Conservation (phyloP, 2,888 invertebrate species). For the Lymantria monacha region DNA sequence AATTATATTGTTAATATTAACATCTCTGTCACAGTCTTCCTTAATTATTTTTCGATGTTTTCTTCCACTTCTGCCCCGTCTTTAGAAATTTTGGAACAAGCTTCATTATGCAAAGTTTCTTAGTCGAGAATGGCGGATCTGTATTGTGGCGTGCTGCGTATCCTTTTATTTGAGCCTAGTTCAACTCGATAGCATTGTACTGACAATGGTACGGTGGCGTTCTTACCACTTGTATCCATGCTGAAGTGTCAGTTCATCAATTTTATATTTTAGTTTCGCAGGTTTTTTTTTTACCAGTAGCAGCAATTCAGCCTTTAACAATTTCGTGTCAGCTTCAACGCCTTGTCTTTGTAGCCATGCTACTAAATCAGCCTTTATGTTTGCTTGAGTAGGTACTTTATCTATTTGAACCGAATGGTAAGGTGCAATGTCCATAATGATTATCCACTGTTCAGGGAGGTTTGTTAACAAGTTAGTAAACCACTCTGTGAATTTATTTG, state of each 20-base stretch:
- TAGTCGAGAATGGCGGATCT: slow-evolving; percentile 2
- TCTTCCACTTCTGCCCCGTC: slow-evolving; percentile 1
- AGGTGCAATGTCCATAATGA: slow-evolving; percentile 10
- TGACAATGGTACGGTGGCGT: slow-evolving; percentile 16
- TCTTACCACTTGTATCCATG: slow-evolving; percentile 19
- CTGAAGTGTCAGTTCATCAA: too few species aligned
- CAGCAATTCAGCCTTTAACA: slow-evolving; percentile 18
- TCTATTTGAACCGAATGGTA: slow-evolving; percentile 17
- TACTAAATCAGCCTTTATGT: slow-evolving; percentile 13
- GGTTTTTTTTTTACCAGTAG: slow-evolving; percentile 5
- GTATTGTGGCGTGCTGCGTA: slow-evolving; percentile 4
- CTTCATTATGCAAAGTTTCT: background rate
- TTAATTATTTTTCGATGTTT: background rate
- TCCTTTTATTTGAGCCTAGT: too few species aligned
- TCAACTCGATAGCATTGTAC: slow-evolving; percentile 12
- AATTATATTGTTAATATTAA: too few species aligned
- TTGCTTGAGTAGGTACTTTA: slow-evolving; percentile 13
- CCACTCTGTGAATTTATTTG: too few species aligned
- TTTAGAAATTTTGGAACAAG: background rate
- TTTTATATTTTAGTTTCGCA: slow-evolving; percentile 6
- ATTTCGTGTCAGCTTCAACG: slow-evolving; percentile 19
- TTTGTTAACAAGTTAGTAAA: slow-evolving; percentile 6
- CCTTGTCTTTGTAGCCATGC: too few species aligned
- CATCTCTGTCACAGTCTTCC: background rate
- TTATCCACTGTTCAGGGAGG: slow-evolving; percentile 9